Conservation (phyloP, 1,140 invertebrate species). For the Chymomyza costata region DNA sequence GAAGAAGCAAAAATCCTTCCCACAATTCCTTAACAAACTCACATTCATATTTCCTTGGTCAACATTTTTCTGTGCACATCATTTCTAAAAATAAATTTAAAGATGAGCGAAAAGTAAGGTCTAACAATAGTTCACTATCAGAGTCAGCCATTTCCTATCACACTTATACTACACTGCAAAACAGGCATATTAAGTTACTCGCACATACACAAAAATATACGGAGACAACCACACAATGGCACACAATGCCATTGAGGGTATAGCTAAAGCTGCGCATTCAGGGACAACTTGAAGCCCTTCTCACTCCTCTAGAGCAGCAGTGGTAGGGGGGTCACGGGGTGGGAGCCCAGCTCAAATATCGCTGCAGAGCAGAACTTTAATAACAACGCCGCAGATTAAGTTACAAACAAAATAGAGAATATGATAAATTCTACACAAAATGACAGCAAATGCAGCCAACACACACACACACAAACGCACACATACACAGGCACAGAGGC, state of each 20-base stretch:
- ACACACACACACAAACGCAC: constrained; percentile 17
- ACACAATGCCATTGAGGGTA: constrained; percentile 48
- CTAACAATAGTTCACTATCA: too few relatives aligned
- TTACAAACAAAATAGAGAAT: constrained; percentile 73
- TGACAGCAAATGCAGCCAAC: constrained; percentile 42
- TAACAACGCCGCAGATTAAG: constrained; percentile 59
- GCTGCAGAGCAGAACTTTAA: constrained; percentile 67
- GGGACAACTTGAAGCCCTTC: constrained; percentile 22
- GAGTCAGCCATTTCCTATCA: too few relatives aligned
- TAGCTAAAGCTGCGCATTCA: constrained; percentile 44
- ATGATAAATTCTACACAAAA: constrained; percentile 69
- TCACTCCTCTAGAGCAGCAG: not conserved
- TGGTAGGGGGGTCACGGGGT: constrained; percentile 1
- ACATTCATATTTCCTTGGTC: too few relatives aligned
- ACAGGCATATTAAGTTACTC: constrained; percentile 14
- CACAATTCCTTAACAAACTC: too few relatives aligned
- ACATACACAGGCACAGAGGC: not conserved
- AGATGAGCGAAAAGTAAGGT: too few relatives aligned
- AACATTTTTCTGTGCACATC: too few relatives aligned
- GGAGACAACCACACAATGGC: not conserved
- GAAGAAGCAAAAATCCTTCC: too few relatives aligned
- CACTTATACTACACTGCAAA: not conserved
- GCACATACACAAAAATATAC: constrained; percentile 6
- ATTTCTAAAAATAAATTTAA: too few relatives aligned
- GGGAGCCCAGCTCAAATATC: constrained; percentile 50